phyloP scores from a whole-genome alignment of 2,888 invertebrate genomes.

The Tetranychus truncatus region DNA sequence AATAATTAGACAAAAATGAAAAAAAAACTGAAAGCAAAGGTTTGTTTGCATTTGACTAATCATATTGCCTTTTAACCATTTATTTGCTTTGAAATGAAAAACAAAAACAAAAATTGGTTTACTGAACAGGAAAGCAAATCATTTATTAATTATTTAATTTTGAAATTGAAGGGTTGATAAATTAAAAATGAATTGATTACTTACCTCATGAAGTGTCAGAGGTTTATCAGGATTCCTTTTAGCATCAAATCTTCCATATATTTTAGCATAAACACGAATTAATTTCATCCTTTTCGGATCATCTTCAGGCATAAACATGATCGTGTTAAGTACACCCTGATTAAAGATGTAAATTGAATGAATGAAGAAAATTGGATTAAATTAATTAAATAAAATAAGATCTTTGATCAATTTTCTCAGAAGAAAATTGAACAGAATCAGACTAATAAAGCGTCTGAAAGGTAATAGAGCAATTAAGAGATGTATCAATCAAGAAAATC shows the following conservation, averaged over 20 bases:
- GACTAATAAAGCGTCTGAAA: background rate
- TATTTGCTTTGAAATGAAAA: too few species aligned
- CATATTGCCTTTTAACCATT: too few species aligned
- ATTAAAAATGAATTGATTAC: background rate
- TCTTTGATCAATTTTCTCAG: background rate
- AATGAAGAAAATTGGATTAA: background rate
- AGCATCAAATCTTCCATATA: conserved; percentile 93
- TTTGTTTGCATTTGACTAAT: too few species aligned
- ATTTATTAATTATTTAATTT: background rate
- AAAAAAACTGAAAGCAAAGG: too few species aligned
- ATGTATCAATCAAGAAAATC: too few species aligned
- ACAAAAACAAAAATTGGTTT: too few species aligned
- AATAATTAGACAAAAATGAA: too few species aligned
- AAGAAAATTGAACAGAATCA: background rate
- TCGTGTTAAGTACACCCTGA: conserved; percentile 51
- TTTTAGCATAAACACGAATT: conserved; percentile 84
- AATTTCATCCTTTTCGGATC: conserved; percentile 79
- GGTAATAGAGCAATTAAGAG: background rate
- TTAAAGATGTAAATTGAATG: conserved; percentile 30
- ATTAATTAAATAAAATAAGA: too few species aligned
- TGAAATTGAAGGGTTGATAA: conserved; percentile 5
- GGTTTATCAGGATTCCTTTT: conserved; percentile 91
- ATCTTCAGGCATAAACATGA: conserved; percentile 49
- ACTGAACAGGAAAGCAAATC: background rate
- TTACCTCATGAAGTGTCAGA: conserved; percentile 77